A percentile compares a stretch with the other conserved stretches of the same genome.
These are phyloP conservation scores for Aleiodes sp. DNA, from an alignment of 1,140 invertebrate genomes.

Conservation along the genomic window DNA sequence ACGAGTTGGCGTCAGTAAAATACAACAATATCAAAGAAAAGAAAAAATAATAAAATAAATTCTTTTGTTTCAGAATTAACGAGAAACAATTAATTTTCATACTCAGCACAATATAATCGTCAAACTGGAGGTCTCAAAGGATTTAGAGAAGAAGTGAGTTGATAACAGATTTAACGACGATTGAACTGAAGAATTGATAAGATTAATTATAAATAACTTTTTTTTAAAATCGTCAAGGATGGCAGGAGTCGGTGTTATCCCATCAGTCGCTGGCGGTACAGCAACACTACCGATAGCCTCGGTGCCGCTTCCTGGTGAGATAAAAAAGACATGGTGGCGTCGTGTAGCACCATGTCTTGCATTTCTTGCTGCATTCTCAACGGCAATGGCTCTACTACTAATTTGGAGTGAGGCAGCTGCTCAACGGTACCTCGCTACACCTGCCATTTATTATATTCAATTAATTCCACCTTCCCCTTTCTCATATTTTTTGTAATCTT, in stretches of 20 bases:
- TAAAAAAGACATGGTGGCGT: slow-evolving; percentile 55
- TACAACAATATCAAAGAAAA: no score
- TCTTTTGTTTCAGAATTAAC: background rate
- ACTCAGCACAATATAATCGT: background rate
- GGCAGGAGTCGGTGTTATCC: slow-evolving; percentile 42
- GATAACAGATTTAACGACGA: no score
- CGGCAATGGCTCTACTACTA: slow-evolving; percentile 59
- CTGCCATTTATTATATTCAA: no score
- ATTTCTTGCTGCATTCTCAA: slow-evolving; percentile 61
- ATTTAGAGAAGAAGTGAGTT: slow-evolving; percentile 15
- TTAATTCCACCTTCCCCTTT: background rate
- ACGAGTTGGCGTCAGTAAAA: background rate
- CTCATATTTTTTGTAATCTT: background rate
- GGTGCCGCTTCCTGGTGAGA: slow-evolving; percentile 27
- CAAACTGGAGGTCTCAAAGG: slow-evolving; percentile 22
- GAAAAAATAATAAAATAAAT: no score
- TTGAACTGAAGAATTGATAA: no score
- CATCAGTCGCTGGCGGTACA: slow-evolving; percentile 29
- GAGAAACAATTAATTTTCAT: background rate
- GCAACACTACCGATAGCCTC: slow-evolving; percentile 29
- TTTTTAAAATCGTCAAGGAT: slow-evolving; percentile 44
- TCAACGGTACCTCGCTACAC: slow-evolving; percentile 47
- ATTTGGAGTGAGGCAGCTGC: slow-evolving; percentile 60
- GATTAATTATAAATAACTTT: slow-evolving; percentile 4
- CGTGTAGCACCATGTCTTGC: slow-evolving; percentile 56